Evolutionary conservation across 92 coral and sea anemone species (phyloP), one percentile per base, ranked within the genome.

Genomic region (Scolanthus callimorphus): DNA sequence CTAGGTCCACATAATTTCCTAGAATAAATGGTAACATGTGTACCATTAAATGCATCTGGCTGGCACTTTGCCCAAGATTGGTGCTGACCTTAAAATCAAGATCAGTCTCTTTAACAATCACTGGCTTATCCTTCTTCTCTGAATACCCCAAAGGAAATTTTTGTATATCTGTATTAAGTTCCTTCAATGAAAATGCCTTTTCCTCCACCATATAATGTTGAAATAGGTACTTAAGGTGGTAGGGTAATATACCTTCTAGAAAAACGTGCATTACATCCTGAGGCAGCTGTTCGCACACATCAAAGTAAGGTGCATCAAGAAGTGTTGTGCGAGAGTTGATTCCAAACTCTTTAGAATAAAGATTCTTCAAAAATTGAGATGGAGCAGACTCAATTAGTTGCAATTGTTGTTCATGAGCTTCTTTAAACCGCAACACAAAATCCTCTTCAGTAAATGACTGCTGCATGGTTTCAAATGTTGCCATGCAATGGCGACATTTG

Each of bases 11-110:
- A 27, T 64, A 64, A 2, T 64, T 49, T 20, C 50, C 75, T 25
- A 79, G 10, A 65, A 71, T 17, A 20, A 63, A 60, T 12, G 86
- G 76, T 8, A 71, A 34, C 1, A 79, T 71, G 17, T 22, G 15
- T 0, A 63, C 62, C 1, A 71, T 31, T 0, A 27, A 27, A 55
- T 76, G 69, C 80, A 65, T 72, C 25, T 79, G 70, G 8, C 30
- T 27, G 19, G 86, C 86, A 31, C 20, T 52, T 24, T 79, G 86
- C 11, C 76, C 86, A 4, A 71, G 49, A 39, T 79, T 79, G 6
- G 58, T 60, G 43, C 43, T 34, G 6, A 15, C 43, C 15, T 34
- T 34, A 6, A 34, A 34, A 15, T 34, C 43, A 34, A 34, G 43
- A 34, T 34, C 43, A 6, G 43, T 34, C 15, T 34, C 43, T 15